A percentile compares a stretch with the other conserved stretches of the same genome.
phyloP scores from a whole-genome alignment of 1,140 invertebrate genomes.

The Branchinecta lindahli region DNA sequence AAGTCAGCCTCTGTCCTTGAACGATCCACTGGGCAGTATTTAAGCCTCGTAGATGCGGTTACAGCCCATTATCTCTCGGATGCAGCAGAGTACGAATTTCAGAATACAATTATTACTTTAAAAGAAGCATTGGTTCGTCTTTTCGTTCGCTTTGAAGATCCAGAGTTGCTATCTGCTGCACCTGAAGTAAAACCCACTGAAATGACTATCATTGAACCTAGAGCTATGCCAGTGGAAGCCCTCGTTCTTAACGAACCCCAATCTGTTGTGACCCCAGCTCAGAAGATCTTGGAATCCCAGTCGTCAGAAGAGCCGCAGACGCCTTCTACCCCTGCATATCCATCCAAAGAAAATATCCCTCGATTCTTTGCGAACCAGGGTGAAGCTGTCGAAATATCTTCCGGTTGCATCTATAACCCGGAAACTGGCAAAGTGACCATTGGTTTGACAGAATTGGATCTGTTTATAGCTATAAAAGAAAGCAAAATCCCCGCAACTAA shows the following conservation, averaged over 20 bases:
- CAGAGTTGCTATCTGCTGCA: neutral
- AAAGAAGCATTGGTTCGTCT: constrained; percentile 56
- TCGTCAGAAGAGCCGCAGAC: constrained; percentile 1
- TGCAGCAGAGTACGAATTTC: neutral
- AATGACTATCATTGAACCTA: constrained; percentile 18
- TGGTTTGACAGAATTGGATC: constrained; percentile 42
- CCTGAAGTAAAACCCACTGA: constrained; percentile 15
- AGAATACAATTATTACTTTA: constrained; percentile 30
- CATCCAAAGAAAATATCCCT: too few species aligned
- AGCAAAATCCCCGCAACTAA: constrained; percentile 45
- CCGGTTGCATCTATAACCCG: constrained; percentile 56
- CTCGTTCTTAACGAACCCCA: constrained; percentile 11
- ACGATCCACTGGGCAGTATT: constrained; percentile 46
- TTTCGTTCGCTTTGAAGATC: constrained; percentile 37
- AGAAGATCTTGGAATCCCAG: neutral
- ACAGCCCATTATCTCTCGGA: neutral
- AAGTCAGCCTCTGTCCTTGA: constrained; percentile 61
- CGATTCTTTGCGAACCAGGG: neutral
- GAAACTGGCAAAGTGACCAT: constrained; percentile 51
- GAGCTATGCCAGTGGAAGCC: constrained; percentile 14
- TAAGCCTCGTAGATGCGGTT: constrained; percentile 48
- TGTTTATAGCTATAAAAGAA: constrained; percentile 49
- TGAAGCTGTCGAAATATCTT: constrained; percentile 40
- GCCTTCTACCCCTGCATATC: too few species aligned
- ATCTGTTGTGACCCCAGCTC: neutral